phyloP scores from a whole-genome alignment of 2,797 vertebrate species.

The Coranthus polyacanthus region DNA sequence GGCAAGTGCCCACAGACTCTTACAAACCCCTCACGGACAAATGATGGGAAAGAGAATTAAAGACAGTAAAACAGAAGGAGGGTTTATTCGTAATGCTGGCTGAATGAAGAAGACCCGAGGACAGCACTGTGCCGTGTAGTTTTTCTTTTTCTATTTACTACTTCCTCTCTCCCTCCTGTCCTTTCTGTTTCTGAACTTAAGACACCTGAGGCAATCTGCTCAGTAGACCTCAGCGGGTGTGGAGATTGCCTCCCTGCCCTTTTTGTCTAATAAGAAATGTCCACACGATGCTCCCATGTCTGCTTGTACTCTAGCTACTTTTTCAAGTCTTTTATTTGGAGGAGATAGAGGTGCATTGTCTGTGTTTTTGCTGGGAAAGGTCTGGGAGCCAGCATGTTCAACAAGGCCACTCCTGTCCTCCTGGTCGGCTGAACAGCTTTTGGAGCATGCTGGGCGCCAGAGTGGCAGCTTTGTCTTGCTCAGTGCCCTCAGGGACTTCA shows the following conservation, averaged over 20 bases:
- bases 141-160: constrained; percentile 34
- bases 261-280: constrained; percentile 37
- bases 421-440: constrained; percentile 21
- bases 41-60: constrained; percentile 2
- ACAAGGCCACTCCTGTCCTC: not conserved
- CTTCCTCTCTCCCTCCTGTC: constrained; percentile 12
- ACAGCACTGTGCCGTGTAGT: constrained; percentile 1
- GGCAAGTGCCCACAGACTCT: not conserved
- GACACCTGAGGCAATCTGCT: constrained; percentile 46
- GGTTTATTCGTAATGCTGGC: not conserved
- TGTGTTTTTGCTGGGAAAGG: not conserved
- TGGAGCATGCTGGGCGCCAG: not conserved
- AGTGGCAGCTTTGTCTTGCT: constrained; percentile 2
- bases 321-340: constrained; percentile 15
- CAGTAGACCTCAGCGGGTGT: constrained; percentile 20
- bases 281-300: constrained; percentile 10
- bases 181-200: constrained; percentile 24
- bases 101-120: constrained; percentile 9
- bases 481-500: constrained; percentile 3
- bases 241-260: constrained; percentile 41
- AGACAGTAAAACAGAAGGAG: constrained; percentile 3
- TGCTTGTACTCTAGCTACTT: not conserved
- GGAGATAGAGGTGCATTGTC: not conserved
- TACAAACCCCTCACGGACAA: constrained; percentile 8
- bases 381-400: not conserved